Evolutionary conservation across 2,113 vertebrate species (phyloP).

Genomic region (Sinocyclocheilus grahami): DNA sequence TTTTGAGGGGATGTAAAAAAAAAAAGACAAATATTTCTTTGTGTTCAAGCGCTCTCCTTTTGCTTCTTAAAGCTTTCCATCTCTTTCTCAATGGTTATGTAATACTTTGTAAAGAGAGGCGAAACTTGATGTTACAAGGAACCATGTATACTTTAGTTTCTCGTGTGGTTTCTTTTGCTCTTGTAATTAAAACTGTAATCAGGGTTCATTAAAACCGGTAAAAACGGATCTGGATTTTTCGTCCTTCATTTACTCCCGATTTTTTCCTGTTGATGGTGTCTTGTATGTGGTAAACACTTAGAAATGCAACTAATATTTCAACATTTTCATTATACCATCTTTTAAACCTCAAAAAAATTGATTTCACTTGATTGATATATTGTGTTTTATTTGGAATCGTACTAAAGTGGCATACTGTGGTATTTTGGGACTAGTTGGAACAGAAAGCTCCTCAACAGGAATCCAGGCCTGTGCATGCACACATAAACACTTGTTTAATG

Average conservation of each 20-base stretch:
- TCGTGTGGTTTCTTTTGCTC: conserved; percentile 70
- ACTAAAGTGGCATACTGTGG: not conserved
- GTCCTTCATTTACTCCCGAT: not conserved
- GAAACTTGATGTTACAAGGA: conserved; percentile 57
- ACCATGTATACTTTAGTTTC: conserved; percentile 67
- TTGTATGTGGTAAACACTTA: not conserved
- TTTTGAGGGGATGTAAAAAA: conserved; percentile 68
- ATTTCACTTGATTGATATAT: too few relatives aligned
- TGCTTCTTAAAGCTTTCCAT: conserved; percentile 37
- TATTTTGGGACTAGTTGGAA: not conserved
- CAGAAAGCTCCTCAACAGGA: too few relatives aligned
- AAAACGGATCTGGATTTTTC: conserved; percentile 36
- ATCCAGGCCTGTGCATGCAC: too few relatives aligned
- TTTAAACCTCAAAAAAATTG: not conserved
- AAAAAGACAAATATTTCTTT: conserved; percentile 69
- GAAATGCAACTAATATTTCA: too few relatives aligned
- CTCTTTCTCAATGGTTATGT: conserved; percentile 55
- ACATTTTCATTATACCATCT: not conserved
- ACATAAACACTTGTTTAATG: not conserved
- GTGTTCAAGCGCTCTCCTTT: conserved; percentile 48
- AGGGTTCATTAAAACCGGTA: conserved; percentile 79
- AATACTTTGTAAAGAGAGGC: conserved; percentile 53
- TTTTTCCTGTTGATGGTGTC: not conserved
- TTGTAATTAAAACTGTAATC: conserved; percentile 83
- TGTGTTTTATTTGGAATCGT: not conserved